Base-by-base conservation (phyloP, 2,888 invertebrate genomes). In the Melanostoma mellinum region DNA sequence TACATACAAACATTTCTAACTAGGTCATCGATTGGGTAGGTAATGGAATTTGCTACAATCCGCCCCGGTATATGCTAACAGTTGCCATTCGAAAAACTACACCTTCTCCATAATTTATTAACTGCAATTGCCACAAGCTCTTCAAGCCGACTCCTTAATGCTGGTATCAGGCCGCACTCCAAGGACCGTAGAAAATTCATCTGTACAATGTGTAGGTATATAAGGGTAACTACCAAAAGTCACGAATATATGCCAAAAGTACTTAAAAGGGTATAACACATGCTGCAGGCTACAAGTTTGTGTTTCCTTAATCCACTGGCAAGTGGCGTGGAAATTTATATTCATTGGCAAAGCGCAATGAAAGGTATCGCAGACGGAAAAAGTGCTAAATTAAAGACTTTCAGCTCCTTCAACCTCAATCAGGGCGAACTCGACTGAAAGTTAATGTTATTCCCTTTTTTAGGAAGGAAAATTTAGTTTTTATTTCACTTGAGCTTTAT, bases 91-190 rank as follows among this genome's bases (percentile, higher is more conserved):
- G 53, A 56, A 38, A 36, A 50, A 46, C 56, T 63, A 82, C 68
- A 73, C 77, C 67, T 69, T 82, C 69, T 78, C 73, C 63, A 82
- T 78, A 78, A 82, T 82, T 82, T 78, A 82, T 73, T 68, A 78
- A 69, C 63, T 82, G 63, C 82, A 74, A 63, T 69, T 60, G 73
- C 68, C 46, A 33, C 10, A 6, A 33, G 67, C 32, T 52, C 35
- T 4, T 9, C 32, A 42, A 6, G 9, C 10, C 20, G 36, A 35
- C 5, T 35, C 50, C 42, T 38, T 1, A 52, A 44, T n/a, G 6
- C 10, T 30, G 33, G n/a, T 61, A 46, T 48, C 61, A 65, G 10
- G 48, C 60, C 42, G 48, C 67, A 6, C 35, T 20, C 4, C 33
- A 61, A 71, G 46, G 33, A 10, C 32, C 1, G 8, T 2, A 35